Conservation (phyloP, 2,888 invertebrate species). For the Seira musarum region DNA sequence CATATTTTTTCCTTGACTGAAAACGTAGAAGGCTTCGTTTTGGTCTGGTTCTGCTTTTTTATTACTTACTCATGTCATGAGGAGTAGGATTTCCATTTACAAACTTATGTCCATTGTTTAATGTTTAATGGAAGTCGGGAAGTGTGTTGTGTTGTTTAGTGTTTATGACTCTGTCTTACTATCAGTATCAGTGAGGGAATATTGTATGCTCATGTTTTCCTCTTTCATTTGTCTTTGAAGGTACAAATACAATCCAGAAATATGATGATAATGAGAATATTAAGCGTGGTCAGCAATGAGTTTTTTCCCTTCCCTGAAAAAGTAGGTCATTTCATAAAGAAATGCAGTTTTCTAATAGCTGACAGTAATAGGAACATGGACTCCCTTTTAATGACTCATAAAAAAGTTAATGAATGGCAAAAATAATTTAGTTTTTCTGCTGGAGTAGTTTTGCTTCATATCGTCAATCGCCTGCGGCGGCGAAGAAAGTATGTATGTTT, state of each 20-base stretch:
- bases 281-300: not conserved
- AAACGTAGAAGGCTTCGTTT: too few species aligned
- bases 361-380: not conserved
- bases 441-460: too few species aligned
- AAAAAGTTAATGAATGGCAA: not conserved
- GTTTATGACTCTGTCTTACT: too few species aligned
- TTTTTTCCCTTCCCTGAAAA: not conserved
- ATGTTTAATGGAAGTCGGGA: slow-evolving; percentile 8
- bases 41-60: not conserved
- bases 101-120: slow-evolving; percentile 15
- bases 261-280: not conserved
- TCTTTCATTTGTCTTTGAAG: not conserved
- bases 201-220: not conserved
- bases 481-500: too few species aligned
- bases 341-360: not conserved
- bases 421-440: not conserved
- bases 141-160: too few species aligned
- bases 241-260: not conserved
- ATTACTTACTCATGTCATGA: not conserved
- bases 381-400: not conserved
- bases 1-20: not conserved
- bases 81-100: slow-evolving; percentile 12
- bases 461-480: too few species aligned
- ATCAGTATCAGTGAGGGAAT: too few species aligned
- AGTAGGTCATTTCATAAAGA: not conserved